Base-by-base conservation (phyloP, 2,888 invertebrate genomes). In the Zootermopsis nevadensis region DNA sequence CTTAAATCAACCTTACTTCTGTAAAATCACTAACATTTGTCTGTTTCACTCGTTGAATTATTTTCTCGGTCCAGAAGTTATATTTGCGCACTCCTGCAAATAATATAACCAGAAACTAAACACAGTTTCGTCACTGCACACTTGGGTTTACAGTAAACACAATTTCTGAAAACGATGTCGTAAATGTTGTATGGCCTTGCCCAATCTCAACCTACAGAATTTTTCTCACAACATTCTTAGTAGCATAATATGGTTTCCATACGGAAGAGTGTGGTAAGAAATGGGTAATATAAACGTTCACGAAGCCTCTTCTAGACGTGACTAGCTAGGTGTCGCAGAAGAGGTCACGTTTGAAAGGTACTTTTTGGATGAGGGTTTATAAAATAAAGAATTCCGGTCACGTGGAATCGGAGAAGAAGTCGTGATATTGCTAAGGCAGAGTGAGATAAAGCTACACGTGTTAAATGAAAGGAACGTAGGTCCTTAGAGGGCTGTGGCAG, bases 351-450 rank as follows among this genome's bases (percentile, higher is more conserved):
- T 69, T 33, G 31, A 27, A 27, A 60, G 27, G 69, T 69, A 15
- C 12, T 6, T 22, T 33, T 30, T 22, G 33, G 69, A 30, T 27
- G 33, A 19, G 69, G 24, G 33, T 69, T n/a, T 33, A 2, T 10
- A 15, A 69, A 69, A 12, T 33, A 31, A 69, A 69, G 69, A 69
- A 69, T 69, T 69, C 69, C 6, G 33, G 69, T 69, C 69, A 69
- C 69, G 69, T 69, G 69, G 22, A 22, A 33, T 69, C 69, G 22
- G 69, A 33, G 69, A 69, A 33, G 69, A 69, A 69, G 33, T 69
- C 69, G 33, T 69, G 69, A 69, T 69, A 69, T n/a, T 2, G 69
- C 27, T 69, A 15, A 69, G 10, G 27, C 15, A 69, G 69, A 69
- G 33, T 31, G 69, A 69, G 69, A 69, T 33, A 69, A 12, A 69